Percentiles rank a stretch among this genome's conserved stretches.
Conservation (phyloP, 2,113 vertebrate genomes). For the Gasterosteus aculeatus region DNA sequence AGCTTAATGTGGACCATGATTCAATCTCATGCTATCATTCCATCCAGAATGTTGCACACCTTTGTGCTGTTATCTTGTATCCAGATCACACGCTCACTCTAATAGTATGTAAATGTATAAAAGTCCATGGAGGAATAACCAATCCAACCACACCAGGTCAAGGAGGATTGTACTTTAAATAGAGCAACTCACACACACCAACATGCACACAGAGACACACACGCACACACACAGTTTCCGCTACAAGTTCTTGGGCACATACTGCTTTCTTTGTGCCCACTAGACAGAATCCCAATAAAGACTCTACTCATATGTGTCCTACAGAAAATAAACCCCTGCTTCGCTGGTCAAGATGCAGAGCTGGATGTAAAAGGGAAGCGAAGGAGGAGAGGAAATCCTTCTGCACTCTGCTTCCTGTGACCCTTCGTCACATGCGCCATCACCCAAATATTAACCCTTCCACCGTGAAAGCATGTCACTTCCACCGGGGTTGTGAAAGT, state of each 20-base stretch:
- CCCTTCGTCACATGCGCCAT: slow-evolving; percentile 44
- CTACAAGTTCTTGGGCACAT: slow-evolving; percentile 40
- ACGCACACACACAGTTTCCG: slow-evolving; percentile 44
- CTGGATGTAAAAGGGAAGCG: slow-evolving; percentile 38
- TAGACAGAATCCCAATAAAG: slow-evolving; percentile 54
- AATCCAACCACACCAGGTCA: slow-evolving; percentile 29
- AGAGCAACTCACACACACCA: background rate
- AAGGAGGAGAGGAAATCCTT: slow-evolving; percentile 73
- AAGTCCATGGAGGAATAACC: background rate
- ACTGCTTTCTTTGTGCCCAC: slow-evolving; percentile 65
- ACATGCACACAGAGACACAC: slow-evolving; percentile 21
- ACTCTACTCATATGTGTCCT: slow-evolving; percentile 52
- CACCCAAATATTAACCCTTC: slow-evolving; percentile 30
- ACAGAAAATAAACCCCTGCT: slow-evolving; percentile 49
- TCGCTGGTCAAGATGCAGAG: slow-evolving; percentile 30
- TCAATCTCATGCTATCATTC: slow-evolving; percentile 27
- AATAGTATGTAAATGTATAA: slow-evolving; percentile 1
- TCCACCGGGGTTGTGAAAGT: background rate
- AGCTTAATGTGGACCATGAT: slow-evolving; percentile 19
- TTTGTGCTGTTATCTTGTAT: background rate
- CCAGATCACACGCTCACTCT: background rate
- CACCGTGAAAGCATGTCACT: slow-evolving; percentile 17
- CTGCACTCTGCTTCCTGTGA: slow-evolving; percentile 65
- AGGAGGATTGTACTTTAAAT: slow-evolving; percentile 35
- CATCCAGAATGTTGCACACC: slow-evolving; percentile 6